phyloP scores from a whole-genome alignment of 1,140 invertebrate genomes.

The Ceratosolen fusciceps region DNA sequence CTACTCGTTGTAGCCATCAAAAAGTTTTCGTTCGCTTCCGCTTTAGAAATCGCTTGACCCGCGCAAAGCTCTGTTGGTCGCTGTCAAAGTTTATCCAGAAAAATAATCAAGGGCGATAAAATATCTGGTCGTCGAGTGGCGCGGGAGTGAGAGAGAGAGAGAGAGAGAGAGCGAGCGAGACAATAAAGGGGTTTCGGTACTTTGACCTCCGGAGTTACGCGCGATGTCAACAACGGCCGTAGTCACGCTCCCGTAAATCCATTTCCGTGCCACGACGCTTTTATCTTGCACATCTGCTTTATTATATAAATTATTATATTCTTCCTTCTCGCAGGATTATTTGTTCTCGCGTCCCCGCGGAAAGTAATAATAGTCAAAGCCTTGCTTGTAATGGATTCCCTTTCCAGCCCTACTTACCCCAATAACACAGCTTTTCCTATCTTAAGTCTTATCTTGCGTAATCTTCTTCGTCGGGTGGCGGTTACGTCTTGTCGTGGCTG shows the following conservation, averaged over 20 bases:
- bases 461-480: background rate
- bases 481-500: background rate
- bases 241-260: constrained; percentile 36
- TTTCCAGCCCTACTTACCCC: background rate
- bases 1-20: no score
- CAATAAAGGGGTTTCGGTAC: no score
- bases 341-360: background rate
- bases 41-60: constrained; percentile 8
- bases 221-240: constrained; percentile 39
- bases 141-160: background rate
- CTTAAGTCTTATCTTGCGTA: background rate
- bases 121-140: no score
- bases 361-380: constrained; percentile 19
- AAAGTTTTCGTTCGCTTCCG: no score
- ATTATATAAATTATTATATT: constrained; percentile 36
- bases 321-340: background rate
- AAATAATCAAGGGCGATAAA: no score
- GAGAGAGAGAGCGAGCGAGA: background rate
- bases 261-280: constrained; percentile 31
- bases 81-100: no score
- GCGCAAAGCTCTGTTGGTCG: no score
- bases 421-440: background rate
- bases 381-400: constrained; percentile 11
- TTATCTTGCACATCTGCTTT: no score
- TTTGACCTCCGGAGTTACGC: constrained; percentile 20